These are phyloP conservation scores for Aphrophora alni DNA, from an alignment of 2,888 invertebrate species.

Conservation along the genomic window DNA sequence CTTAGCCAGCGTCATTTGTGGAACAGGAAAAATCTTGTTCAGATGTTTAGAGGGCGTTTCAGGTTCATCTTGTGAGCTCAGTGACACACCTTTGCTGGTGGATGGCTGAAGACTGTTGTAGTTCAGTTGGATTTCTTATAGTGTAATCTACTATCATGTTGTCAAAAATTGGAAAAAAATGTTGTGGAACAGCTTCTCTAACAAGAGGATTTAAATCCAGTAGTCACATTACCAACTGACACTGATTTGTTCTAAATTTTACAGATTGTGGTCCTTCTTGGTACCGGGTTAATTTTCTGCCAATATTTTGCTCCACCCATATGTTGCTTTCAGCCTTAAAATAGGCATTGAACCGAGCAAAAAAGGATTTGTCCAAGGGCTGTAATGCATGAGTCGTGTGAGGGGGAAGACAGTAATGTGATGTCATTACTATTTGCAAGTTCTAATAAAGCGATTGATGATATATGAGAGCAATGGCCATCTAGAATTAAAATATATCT, in stretches of 20 bases:
- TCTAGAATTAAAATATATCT: conserved; percentile 17
- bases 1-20: no score
- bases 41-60: no score
- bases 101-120: no score
- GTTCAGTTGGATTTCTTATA: no score
- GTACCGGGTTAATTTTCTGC: neutral
- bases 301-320: neutral
- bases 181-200: conserved; percentile 17
- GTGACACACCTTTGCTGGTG: no score
- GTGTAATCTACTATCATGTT: no score
- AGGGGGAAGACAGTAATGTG: neutral
- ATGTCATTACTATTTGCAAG: neutral
- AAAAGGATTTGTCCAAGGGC: conserved; percentile 7
- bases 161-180: conserved; percentile 2
- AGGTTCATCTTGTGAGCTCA: no score
- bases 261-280: neutral
- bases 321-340: neutral
- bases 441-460: neutral
- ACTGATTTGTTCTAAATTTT: conserved; percentile 12
- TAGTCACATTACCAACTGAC: conserved; percentile 17
- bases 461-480: conserved; percentile 6
- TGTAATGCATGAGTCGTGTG: conserved; percentile 20
- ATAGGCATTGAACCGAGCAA: neutral
- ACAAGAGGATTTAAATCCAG: conserved; percentile 20
- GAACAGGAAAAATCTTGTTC: no score